phyloP scores from a whole-genome alignment of 2,113 vertebrate genomes.

The Malurus cyaneus region DNA sequence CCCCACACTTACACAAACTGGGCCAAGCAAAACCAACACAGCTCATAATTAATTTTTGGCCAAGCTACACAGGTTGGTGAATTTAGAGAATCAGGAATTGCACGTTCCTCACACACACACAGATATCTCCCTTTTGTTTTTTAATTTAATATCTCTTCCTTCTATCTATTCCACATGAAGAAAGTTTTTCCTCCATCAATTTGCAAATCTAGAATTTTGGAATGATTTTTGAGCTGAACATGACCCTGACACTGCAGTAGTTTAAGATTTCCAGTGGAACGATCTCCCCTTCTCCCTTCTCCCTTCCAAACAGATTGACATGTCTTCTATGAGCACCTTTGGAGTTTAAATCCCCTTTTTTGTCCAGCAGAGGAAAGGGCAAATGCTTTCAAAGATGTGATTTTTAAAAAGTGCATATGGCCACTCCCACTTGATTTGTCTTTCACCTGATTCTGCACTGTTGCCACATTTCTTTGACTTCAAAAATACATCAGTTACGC shows the following conservation, averaged over 20 bases:
- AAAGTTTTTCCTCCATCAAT: neutral
- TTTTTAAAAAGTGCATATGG: neutral
- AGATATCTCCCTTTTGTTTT: neutral
- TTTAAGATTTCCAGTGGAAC: neutral
- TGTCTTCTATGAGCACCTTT: neutral
- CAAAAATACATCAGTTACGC: neutral
- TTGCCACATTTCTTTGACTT: neutral
- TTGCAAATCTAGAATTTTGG: neutral
- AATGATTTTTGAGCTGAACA: neutral
- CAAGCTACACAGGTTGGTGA: neutral
- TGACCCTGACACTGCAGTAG: neutral
- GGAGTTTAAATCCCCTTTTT: neutral
- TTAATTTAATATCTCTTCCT: neutral
- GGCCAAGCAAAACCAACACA: too few relatives aligned
- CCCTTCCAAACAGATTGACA: neutral
- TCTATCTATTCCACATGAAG: neutral
- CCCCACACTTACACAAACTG: too few relatives aligned
- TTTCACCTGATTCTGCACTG: neutral
- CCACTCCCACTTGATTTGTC: neutral
- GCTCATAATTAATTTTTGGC: constrained; percentile 18
- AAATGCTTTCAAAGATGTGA: neutral
- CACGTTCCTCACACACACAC: neutral
- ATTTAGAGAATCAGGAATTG: neutral
- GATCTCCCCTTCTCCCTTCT: neutral
- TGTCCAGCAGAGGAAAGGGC: neutral